Evolutionary conservation across 2,888 invertebrate species (phyloP).

Genomic region (Ochropacha duplaris): DNA sequence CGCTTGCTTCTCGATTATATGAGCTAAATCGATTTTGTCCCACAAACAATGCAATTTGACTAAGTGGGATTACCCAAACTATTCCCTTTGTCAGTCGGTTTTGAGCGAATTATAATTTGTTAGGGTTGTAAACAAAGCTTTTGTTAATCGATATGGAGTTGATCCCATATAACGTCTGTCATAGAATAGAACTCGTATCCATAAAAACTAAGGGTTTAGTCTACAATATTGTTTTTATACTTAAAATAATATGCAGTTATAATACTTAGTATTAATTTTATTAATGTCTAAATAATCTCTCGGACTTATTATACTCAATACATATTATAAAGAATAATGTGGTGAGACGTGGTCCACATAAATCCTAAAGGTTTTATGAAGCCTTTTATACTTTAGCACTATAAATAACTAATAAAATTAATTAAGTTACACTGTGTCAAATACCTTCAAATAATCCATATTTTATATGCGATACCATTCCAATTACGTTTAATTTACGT

Average conservation of each 20-base stretch:
- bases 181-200: neutral
- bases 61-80: constrained; percentile 1
- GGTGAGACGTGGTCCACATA: too few relatives aligned
- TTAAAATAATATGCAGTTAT: too few relatives aligned
- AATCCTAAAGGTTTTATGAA: too few relatives aligned
- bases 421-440: neutral
- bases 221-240: too few relatives aligned
- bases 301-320: too few relatives aligned
- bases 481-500: neutral
- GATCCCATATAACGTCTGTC: neutral
- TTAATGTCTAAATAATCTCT: too few relatives aligned
- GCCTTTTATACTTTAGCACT: too few relatives aligned
- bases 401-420: neutral
- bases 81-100: neutral
- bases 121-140: neutral
- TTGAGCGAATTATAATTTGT: neutral
- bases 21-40: neutral
- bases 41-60: constrained; percentile 3
- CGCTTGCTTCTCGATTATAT: neutral
- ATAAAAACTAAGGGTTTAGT: too few relatives aligned
- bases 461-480: neutral
- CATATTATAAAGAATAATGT: too few relatives aligned
- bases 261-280: too few relatives aligned
- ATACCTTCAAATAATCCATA: neutral
- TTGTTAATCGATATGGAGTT: neutral